Evolutionary conservation across 2,797 vertebrate species (phyloP).

Genomic region (Silurus aristotelis): DNA sequence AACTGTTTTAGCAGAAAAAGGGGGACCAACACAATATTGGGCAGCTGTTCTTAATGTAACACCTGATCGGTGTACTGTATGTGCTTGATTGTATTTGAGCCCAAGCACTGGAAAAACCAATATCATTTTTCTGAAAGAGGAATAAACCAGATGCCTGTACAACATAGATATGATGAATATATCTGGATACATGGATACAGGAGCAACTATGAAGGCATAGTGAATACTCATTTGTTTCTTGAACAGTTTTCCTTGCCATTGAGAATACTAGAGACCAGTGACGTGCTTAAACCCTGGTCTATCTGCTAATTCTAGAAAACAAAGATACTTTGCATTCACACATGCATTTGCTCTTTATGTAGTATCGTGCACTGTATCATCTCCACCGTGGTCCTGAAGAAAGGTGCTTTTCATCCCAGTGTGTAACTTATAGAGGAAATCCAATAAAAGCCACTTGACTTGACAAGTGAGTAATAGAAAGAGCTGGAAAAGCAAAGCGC

Average conservation of each 20-base stretch:
- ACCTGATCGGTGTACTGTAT: no score
- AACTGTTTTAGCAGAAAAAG: no score
- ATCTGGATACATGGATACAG: no score
- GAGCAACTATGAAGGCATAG: no score
- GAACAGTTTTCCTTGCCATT: no score
- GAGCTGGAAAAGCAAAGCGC: slow-evolving; percentile 7
- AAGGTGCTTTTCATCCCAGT: background rate
- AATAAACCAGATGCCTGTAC: background rate
- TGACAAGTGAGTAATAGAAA: slow-evolving; percentile 8
- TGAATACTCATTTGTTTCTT: no score
- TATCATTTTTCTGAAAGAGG: background rate
- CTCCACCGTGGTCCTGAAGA: background rate
- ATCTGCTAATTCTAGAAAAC: no score
- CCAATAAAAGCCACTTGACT: background rate
- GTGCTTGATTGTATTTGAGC: background rate
- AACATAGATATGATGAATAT: background rate
- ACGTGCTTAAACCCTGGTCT: no score
- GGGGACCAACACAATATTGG: no score
- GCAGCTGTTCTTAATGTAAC: no score
- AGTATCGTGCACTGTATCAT: no score
- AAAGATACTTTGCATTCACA: background rate
- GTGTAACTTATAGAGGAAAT: background rate
- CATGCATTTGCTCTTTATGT: background rate
- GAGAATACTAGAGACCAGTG: no score
- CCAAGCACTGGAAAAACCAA: background rate